Evolutionary conservation across 1,140 invertebrate species (phyloP), one percentile per base, ranked within the genome.

Genomic region (Panagrolaimus sp.): DNA sequence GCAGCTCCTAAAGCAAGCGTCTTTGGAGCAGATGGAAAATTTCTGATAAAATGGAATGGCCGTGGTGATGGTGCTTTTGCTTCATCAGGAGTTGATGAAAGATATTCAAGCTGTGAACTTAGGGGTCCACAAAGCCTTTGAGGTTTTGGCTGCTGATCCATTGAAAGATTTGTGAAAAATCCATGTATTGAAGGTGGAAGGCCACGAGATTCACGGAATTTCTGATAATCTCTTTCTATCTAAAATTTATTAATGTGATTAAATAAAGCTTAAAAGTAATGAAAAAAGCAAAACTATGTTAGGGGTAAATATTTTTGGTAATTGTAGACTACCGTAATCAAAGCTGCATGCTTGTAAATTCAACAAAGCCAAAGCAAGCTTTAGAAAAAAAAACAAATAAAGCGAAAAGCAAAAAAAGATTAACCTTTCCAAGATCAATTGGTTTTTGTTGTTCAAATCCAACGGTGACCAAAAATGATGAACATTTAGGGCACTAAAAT

Each of bases 171-270:
- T 14, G 62, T 46, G 38, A 64, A 70, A 23, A 70, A 70, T 11
- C 25, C 47, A 27, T 38, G 13, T 11, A 64, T 23, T 25, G 63
- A 9, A 38, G 68, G 68, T 14, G 68, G 46, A 47, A 70, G 64
- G 5, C 68, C 68, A 13, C 46, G 45, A 27, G 23, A 42, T 27
- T 45, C 51, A 8, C 68, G 63, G 44, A 66, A 70, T 16, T 27
- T 61, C 9, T 63, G 43, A 43, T 70, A 70, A 45, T 43, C 25
- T 44, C 46, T 27, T 44, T 70, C 62, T 9, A 70, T 70, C 68
- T 70, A 27, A 16, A 43, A 66, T 57, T 8, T 25, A 38, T 4
- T 38, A 4, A n/a, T n/a, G 20, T 38, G 20, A 20, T 57, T 57
- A 57, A 25, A 5, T 25, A n/a, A n/a, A n/a, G n/a, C n/a, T n/a